Percentiles rank a stretch among this genome's conserved stretches.
These are phyloP conservation scores for Alca torda DNA, from an alignment of 2,797 vertebrate species.

Conservation along the genomic window DNA sequence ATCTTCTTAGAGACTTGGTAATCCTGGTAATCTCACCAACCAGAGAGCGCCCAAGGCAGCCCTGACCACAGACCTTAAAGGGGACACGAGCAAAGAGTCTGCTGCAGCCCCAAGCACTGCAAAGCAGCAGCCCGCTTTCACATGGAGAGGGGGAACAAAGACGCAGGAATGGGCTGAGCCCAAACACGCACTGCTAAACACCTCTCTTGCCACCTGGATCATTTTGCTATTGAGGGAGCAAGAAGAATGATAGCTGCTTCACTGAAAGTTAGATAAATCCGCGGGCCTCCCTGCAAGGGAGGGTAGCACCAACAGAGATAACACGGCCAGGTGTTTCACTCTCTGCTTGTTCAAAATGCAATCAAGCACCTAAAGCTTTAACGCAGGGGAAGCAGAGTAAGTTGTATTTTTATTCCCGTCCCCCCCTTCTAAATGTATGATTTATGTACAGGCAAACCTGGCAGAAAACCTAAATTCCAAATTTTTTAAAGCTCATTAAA, in stretches of 20 bases:
- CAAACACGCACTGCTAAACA: background rate
- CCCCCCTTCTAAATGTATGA: background rate
- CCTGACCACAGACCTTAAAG: constrained; percentile 25
- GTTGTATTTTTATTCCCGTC: background rate
- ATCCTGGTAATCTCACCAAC: constrained; percentile 40
- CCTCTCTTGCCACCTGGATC: background rate
- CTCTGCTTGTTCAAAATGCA: background rate
- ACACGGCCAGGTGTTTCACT: background rate
- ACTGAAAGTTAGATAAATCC: background rate
- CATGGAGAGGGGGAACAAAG: fast-evolving
- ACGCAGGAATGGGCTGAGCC: background rate
- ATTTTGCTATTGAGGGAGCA: background rate
- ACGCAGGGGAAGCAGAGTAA: background rate
- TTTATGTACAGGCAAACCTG: background rate
- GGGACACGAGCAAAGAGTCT: background rate
- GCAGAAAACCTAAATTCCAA: background rate
- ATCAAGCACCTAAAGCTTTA: background rate
- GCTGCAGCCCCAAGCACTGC: background rate
- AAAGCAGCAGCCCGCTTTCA: background rate
- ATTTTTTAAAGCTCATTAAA: background rate
- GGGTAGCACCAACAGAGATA: background rate
- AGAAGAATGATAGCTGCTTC: background rate
- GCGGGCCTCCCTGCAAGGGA: background rate
- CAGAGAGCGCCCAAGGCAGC: background rate
- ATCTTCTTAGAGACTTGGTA: constrained; percentile 55